Evolutionary conservation across 2,888 invertebrate genomes (phyloP).

Genomic region (Trissonchulus latispiculum): DNA sequence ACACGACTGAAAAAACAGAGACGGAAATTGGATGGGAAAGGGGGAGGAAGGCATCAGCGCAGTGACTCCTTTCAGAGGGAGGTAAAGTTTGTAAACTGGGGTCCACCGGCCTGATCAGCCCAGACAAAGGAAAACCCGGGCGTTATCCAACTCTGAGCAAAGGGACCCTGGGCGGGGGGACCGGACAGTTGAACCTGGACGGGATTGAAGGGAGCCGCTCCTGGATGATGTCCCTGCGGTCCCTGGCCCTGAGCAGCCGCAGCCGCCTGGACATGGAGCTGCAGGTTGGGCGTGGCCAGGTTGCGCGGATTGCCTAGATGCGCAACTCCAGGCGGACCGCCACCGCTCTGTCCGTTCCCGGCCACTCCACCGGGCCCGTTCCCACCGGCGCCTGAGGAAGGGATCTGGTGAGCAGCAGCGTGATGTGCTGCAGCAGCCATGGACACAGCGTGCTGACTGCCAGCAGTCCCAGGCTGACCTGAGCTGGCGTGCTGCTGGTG

Average conservation of each 20-base stretch:
- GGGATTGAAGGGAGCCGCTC: conserved; percentile 4
- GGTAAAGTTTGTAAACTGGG: too few relatives aligned
- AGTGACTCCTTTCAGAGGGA: too few relatives aligned
- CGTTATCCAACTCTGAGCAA: background rate
- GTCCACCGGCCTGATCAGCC: conserved; percentile 12
- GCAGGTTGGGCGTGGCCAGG: conserved; percentile 6
- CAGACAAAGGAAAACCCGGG: conserved; percentile 16
- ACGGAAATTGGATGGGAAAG: too few relatives aligned
- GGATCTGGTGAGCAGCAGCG: background rate
- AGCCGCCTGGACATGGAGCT: background rate
- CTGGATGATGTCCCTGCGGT: too few relatives aligned
- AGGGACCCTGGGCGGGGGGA: background rate
- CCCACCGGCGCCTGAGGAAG: too few relatives aligned
- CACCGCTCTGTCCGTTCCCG: background rate
- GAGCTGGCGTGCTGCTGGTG: background rate
- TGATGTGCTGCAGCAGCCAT: background rate
- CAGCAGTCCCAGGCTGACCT: background rate
- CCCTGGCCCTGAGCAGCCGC: too few relatives aligned
- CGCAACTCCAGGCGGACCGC: too few relatives aligned
- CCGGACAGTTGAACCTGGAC: conserved; percentile 11
- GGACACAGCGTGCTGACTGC: background rate
- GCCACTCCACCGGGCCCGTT: too few relatives aligned
- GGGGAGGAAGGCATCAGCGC: too few relatives aligned
- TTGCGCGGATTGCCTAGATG: background rate
- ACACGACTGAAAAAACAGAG: too few relatives aligned